Evolutionary conservation across 2,113 vertebrate genomes (phyloP).

Genomic region (Lanius collurio): DNA sequence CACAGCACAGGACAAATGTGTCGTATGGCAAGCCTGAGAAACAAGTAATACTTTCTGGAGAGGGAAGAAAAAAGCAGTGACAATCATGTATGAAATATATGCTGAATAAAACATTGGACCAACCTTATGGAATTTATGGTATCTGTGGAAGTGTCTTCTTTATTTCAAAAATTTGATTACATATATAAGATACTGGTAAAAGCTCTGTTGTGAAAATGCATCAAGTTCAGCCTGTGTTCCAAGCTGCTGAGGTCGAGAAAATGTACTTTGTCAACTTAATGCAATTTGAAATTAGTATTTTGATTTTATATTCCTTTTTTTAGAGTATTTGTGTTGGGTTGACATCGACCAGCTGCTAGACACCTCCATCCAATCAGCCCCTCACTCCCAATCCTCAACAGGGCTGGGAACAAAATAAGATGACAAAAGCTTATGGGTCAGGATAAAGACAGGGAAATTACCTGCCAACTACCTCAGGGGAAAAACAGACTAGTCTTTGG

Average conservation of each 20-base stretch:
- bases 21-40: neutral
- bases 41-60: neutral
- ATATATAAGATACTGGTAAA: neutral
- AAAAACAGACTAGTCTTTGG: neutral
- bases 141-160: neutral
- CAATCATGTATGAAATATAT: neutral
- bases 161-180: neutral
- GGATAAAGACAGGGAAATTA: neutral
- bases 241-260: neutral
- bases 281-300: neutral
- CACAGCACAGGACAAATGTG: neutral
- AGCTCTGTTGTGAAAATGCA: neutral
- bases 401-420: neutral
- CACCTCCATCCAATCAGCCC: neutral
- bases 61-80: neutral
- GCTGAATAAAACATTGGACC: neutral
- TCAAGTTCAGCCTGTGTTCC: neutral
- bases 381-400: fast-evolving
- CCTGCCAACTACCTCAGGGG: fast-evolving
- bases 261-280: neutral
- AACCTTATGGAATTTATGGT: neutral
- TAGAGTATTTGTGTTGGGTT: neutral
- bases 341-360: neutral
- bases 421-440: neutral
- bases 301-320: neutral